phyloP scores from a whole-genome alignment of 1,140 invertebrate genomes.

The Eupristina koningsbergeri region DNA sequence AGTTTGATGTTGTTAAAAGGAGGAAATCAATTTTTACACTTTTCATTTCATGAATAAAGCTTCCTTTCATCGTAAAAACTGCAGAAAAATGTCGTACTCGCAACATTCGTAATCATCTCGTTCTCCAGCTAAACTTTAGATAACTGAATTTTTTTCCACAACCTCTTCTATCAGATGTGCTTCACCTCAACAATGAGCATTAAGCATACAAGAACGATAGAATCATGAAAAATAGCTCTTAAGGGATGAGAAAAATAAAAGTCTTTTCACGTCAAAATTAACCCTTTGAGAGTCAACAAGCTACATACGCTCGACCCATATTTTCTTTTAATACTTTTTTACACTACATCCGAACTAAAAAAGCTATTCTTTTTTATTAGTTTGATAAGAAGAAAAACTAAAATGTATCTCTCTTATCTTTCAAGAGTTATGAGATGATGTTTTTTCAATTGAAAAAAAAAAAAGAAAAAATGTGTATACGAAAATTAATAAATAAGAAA shows the following conservation, averaged over 20 bases:
- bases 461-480: background rate
- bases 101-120: background rate
- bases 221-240: constrained; percentile 2
- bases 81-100: background rate
- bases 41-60: too few species aligned
- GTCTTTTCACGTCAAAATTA: background rate
- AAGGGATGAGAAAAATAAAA: background rate
- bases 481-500: background rate
- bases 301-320: background rate
- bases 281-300: background rate
- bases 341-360: background rate
- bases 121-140: background rate
- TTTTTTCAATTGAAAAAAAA: background rate
- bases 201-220: background rate
- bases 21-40: too few species aligned
- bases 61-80: background rate
- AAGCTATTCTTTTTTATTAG: background rate
- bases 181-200: background rate
- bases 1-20: too few species aligned
- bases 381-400: too few species aligned
- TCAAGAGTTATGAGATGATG: too few species aligned
- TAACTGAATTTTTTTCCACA: background rate
- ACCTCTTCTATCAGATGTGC: background rate
- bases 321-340: background rate
- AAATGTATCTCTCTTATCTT: background rate